These are phyloP conservation scores for Progne subis DNA, from an alignment of 2,113 vertebrate species.

Conservation along the genomic window DNA sequence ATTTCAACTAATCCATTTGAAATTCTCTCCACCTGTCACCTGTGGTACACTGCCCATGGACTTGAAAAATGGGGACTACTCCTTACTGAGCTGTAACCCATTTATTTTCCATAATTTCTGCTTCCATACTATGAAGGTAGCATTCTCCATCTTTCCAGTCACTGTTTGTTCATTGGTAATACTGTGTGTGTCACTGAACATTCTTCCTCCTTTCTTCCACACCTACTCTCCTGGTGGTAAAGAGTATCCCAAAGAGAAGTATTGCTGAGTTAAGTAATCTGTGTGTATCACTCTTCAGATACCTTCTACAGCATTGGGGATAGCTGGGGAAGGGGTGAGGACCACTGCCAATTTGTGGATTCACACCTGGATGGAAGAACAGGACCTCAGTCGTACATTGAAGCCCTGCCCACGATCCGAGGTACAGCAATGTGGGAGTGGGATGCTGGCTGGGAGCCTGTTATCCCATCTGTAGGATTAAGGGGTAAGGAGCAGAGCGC, in stretches of 20 bases:
- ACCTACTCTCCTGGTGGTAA: neutral
- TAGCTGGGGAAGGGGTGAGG: conserved; percentile 92
- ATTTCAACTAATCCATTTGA: neutral
- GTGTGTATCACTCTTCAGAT: conserved; percentile 72
- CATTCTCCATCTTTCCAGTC: neutral
- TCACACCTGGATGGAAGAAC: conserved; percentile 95
- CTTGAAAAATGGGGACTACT: neutral
- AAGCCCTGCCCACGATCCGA: conserved; percentile 85
- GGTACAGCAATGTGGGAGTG: conserved; percentile 67
- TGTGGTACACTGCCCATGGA: neutral
- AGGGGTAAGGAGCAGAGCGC: neutral
- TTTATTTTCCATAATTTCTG: neutral
- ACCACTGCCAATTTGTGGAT: conserved; percentile 99
- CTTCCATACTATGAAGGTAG: neutral
- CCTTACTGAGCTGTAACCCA: neutral
- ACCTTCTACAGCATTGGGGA: conserved; percentile 95
- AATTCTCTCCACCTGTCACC: neutral
- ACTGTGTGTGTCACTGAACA: neutral
- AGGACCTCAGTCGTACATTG: conserved; percentile 83
- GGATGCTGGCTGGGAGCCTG: neutral
- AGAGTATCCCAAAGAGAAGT: neutral
- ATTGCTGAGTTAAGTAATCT: neutral
- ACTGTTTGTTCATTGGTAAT: neutral
- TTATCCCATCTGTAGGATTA: neutral
- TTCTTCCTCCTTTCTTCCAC: neutral